phyloP scores from a whole-genome alignment of 1,140 invertebrate genomes.

The Macrotrachela quadricornifera region DNA sequence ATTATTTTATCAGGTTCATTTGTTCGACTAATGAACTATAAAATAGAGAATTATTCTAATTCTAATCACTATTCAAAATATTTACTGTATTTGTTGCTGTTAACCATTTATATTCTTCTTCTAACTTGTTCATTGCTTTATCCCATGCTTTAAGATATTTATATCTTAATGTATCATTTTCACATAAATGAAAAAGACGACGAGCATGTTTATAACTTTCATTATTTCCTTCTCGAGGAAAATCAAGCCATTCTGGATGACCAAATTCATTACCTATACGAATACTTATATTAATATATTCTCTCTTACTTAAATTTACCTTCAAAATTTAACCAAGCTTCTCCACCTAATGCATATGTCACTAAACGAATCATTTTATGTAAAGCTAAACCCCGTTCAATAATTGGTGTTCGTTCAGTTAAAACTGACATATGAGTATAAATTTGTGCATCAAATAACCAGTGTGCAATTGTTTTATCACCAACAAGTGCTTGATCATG shows the following conservation, averaged over 20 bases:
- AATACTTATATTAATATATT: too few species aligned
- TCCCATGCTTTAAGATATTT: constrained; percentile 84
- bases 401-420: constrained; percentile 42
- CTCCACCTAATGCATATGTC: constrained; percentile 75
- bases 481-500: constrained; percentile 95
- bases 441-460: constrained; percentile 99
- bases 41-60: not conserved
- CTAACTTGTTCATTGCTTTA: constrained; percentile 62
- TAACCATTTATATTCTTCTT: constrained; percentile 63
- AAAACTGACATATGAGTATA: constrained; percentile 74
- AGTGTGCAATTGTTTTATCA: constrained; percentile 95
- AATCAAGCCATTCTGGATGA: constrained; percentile 98
- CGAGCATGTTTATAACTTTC: constrained; percentile 90
- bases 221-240: constrained; percentile 79
- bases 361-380: constrained; percentile 90
- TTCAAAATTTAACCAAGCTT: constrained; percentile 94
- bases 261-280: constrained; percentile 95
- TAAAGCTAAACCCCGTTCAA: constrained; percentile 73
- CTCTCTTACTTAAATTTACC: too few species aligned
- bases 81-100: not conserved
- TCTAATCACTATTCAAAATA: not conserved
- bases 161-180: constrained; percentile 62
- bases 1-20: constrained; percentile 88
- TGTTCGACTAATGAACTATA: constrained; percentile 66
- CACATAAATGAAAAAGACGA: constrained; percentile 78